These are phyloP conservation scores for Sternotherus odoratus DNA, from an alignment of 2,797 vertebrate genomes.

Conservation along the genomic window DNA sequence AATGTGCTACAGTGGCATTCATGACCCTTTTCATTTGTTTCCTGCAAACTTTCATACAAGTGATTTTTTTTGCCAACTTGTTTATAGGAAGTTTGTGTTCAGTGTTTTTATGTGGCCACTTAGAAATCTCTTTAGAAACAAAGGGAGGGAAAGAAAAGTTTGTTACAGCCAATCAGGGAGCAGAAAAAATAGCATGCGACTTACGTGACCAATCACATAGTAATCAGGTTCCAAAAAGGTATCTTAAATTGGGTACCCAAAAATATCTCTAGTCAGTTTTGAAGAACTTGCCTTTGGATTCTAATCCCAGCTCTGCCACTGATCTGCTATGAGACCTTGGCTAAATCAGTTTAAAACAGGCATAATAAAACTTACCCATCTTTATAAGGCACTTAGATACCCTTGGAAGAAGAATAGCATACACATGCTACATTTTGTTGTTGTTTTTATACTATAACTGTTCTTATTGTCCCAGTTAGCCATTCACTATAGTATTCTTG, in stretches of 20 bases:
- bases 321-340: neutral
- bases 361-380: neutral
- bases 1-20: neutral
- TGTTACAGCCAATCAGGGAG: neutral
- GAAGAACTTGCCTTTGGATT: neutral
- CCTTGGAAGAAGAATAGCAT: neutral
- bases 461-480: neutral
- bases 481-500: neutral
- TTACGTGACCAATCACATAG: neutral
- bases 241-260: accelerated
- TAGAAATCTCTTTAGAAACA: neutral
- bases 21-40: neutral
- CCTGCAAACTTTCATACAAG: neutral
- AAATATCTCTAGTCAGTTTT: neutral
- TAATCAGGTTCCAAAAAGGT: neutral
- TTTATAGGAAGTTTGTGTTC: neutral
- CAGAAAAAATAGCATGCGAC: neutral
- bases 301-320: neutral
- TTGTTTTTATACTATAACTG: neutral
- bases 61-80: neutral
- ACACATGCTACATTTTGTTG: neutral
- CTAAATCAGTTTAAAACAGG: neutral
- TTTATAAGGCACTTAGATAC: neutral
- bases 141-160: neutral
- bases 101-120: neutral